Evolutionary conservation across 2,888 invertebrate genomes (phyloP).

Genomic region (Agrotis segetum): DNA sequence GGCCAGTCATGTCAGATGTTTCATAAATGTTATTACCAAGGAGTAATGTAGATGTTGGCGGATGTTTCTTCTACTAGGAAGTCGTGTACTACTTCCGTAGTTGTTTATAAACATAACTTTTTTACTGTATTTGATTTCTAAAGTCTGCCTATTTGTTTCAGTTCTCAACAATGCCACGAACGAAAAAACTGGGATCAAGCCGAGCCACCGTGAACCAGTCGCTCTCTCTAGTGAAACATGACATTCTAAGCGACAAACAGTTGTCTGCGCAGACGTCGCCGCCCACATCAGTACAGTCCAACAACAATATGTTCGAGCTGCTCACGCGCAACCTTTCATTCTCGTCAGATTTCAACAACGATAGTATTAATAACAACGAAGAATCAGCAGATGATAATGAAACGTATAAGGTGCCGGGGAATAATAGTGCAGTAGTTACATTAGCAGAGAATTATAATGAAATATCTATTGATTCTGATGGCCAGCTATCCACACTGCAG

Average conservation of each 20-base stretch:
- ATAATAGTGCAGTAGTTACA: conserved; percentile 81
- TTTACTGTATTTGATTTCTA: background rate
- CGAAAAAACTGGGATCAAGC: conserved; percentile 88
- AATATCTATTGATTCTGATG: conserved; percentile 87
- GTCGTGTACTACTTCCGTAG: too few species aligned
- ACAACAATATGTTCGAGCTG: conserved; percentile 86
- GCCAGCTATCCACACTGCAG: conserved; percentile 87
- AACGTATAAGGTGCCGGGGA: conserved; percentile 88
- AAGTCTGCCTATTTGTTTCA: conserved; percentile 71
- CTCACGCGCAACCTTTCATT: conserved; percentile 88
- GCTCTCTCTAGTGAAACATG: conserved; percentile 85
- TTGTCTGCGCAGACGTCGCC: conserved; percentile 69
- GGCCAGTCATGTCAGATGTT: too few species aligned
- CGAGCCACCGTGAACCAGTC: conserved; percentile 84
- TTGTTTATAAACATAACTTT: too few species aligned
- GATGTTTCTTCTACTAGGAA: too few species aligned
- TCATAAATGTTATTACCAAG: background rate
- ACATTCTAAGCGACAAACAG: conserved; percentile 82
- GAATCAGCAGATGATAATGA: conserved; percentile 78
- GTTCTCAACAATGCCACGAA: conserved; percentile 92
- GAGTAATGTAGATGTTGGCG: too few species aligned
- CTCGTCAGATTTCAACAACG: conserved; percentile 87
- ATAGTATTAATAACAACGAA: conserved; percentile 88
- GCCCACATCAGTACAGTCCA: conserved; percentile 65
- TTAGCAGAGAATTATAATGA: conserved; percentile 88